Percentiles rank a stretch among this genome's conserved stretches.
Conservation (phyloP, 2,797 vertebrate species). For the Crenichthys baileyi region DNA sequence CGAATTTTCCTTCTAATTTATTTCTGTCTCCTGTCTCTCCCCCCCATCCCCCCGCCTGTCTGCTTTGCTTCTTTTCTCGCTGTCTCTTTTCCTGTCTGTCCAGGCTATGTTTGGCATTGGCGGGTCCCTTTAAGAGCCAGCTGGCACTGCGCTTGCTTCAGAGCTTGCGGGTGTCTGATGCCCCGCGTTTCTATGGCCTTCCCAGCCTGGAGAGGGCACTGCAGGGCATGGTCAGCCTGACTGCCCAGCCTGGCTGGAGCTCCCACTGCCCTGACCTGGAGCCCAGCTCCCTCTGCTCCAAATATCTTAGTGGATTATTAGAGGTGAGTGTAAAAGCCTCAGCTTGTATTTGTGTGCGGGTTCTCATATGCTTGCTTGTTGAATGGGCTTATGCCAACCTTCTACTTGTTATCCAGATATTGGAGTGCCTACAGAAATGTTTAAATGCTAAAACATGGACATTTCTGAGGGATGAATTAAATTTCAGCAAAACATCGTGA, state of each 20-base stretch:
- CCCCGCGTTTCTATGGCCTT: slow-evolving; percentile 94
- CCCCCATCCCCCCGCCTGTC: slow-evolving; percentile 18
- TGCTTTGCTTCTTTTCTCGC: slow-evolving; percentile 37
- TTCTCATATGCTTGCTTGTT: slow-evolving; percentile 41
- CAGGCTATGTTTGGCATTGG: slow-evolving; percentile 87
- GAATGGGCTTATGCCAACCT: slow-evolving; percentile 25
- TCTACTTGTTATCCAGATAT: slow-evolving; percentile 29
- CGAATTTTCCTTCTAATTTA: not conserved
- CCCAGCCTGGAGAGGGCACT: slow-evolving; percentile 93
- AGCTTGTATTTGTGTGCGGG: slow-evolving; percentile 16
- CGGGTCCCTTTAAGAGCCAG: slow-evolving; percentile 87
- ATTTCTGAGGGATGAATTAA: slow-evolving; percentile 75
- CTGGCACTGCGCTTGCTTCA: slow-evolving; percentile 90
- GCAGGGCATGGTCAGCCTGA: slow-evolving; percentile 89
- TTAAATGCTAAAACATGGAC: slow-evolving; percentile 36
- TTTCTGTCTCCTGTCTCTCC: not conserved
- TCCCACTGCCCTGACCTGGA: slow-evolving; percentile 80
- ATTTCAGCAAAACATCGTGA: slow-evolving; percentile 61
- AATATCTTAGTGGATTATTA: slow-evolving; percentile 91
- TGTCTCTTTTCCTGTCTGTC: slow-evolving; percentile 38
- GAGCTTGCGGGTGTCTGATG: slow-evolving; percentile 90
- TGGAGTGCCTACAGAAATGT: slow-evolving; percentile 43
- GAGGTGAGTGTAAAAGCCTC: slow-evolving; percentile 80
- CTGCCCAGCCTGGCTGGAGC: slow-evolving; percentile 91
- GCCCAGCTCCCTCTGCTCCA: slow-evolving; percentile 85